Evolutionary conservation across 2,113 vertebrate genomes (phyloP).

Genomic region (Gasterosteus nipponicus): DNA sequence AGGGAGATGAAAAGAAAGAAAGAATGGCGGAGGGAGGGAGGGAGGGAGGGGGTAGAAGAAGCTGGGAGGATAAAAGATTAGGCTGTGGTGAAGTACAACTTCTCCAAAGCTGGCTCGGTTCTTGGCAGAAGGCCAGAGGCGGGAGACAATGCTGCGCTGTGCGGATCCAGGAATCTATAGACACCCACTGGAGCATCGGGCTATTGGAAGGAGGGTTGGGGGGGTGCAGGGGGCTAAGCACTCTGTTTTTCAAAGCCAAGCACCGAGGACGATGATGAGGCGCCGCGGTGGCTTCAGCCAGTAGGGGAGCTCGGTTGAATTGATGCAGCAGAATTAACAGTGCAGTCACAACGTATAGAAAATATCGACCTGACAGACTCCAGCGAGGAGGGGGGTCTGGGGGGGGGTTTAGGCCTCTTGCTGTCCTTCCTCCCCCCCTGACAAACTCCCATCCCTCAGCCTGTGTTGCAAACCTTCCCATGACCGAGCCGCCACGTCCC

Average conservation of each 20-base stretch:
- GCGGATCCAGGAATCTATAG: slow-evolving; percentile 70
- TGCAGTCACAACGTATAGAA: slow-evolving; percentile 53
- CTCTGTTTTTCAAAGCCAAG: slow-evolving; percentile 49
- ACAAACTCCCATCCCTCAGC: slow-evolving; percentile 7
- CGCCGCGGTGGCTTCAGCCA: slow-evolving; percentile 18
- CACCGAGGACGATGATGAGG: slow-evolving; percentile 36
- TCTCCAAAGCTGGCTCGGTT: slow-evolving; percentile 67
- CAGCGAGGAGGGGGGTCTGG: background rate
- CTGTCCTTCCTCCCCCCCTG: background rate
- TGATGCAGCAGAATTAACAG: slow-evolving; percentile 39
- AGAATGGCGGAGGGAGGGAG: slow-evolving; percentile 52
- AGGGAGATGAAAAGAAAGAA: slow-evolving; percentile 59
- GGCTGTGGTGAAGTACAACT: slow-evolving; percentile 70
- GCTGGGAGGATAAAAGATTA: slow-evolving; percentile 69
- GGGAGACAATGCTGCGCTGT: slow-evolving; percentile 76
- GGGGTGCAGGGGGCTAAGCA: background rate
- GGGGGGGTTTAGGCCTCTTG: slow-evolving; percentile 11
- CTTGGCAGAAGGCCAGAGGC: slow-evolving; percentile 71
- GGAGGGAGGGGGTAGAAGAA: slow-evolving; percentile 49
- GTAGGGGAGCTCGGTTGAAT: slow-evolving; percentile 45
- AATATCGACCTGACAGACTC: slow-evolving; percentile 65
- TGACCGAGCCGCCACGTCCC: slow-evolving; percentile 16
- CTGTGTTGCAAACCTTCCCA: slow-evolving; percentile 22
- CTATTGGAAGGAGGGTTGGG: slow-evolving; percentile 62
- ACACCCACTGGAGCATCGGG: slow-evolving; percentile 76